Evolutionary conservation across 2,113 vertebrate genomes (phyloP).

Genomic region (Amblyornis subalaris): DNA sequence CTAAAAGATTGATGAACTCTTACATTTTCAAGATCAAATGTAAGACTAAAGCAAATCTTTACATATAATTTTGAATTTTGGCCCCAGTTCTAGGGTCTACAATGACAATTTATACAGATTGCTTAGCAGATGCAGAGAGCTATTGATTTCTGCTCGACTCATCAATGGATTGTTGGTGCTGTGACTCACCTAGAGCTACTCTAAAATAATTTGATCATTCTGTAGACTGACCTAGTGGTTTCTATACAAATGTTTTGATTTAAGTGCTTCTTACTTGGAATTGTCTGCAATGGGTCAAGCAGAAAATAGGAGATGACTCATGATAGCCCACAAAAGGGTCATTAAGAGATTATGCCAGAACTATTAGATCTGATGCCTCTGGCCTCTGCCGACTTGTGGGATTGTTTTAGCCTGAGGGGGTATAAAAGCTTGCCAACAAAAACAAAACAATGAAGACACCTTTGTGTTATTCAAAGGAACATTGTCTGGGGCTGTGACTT

Average conservation of each 20-base stretch:
- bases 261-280: not conserved
- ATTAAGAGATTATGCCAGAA: not conserved
- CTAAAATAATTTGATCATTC: not conserved
- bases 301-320: constrained; percentile 2
- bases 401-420: not conserved
- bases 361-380: not conserved
- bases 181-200: not conserved
- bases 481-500: not conserved
- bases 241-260: not conserved
- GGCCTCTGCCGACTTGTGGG: not conserved
- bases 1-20: not conserved
- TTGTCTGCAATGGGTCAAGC: not conserved
- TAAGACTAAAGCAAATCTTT: not conserved
- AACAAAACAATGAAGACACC: not conserved
- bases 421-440: not conserved
- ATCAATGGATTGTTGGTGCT: not conserved
- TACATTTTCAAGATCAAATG: not conserved
- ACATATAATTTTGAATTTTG: not conserved
- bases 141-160: not conserved
- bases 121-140: not conserved
- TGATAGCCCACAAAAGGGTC: not conserved
- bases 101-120: not conserved
- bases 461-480: not conserved
- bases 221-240: not conserved
- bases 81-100: not conserved